Evolutionary conservation across 1,140 invertebrate genomes (phyloP), one percentile per base, ranked within the genome.

Genomic region (Procambarus virginalis): DNA sequence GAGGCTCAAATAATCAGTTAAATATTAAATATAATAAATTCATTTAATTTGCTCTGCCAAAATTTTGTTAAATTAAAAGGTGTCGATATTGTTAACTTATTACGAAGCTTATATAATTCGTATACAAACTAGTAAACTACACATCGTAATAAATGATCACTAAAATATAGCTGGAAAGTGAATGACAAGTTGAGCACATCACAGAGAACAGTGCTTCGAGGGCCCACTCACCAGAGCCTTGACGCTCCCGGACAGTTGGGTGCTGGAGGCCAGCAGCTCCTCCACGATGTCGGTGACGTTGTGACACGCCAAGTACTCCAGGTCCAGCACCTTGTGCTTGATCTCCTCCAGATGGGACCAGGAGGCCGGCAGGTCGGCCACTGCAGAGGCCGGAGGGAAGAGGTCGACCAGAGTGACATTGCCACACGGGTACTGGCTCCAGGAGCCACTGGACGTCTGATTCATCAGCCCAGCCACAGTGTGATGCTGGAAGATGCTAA

Each of bases 201-300:
- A 76, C 73, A 51, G 2, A 73, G 60, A 22, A 55, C 49, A 2
- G 9, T 9, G 12, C 22, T 5, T 20, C 46, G 45, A 20, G 45
- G 45, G 45, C 2, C 46, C 22, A 89, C 88, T 89, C 58, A 89
- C 88, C 51, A 89, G 45, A 45, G 70, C 81, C 14, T 75, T 77
- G 2, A 84, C 17, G 20, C 73, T 84, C 20, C 34, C 10, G 4
- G 80, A 78, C 45, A 89, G 3, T 9, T 76, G 17, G 4, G 75
- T 22, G n/a, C 84, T 46, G 0, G 88, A 79, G 22, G 73, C 12
- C 6, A 89, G 34, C 6, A 89, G 34, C 58, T 89, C 81, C 2
- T 83, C 60, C 8, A 70, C 4, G 5, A 89, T 79, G 34, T 10
- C 46, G 10, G 73, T 82, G 76, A 68, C 48, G 55, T 89, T 84